Conservation (phyloP, 2,797 vertebrate species). For the Poeciliopsis presidionis region DNA sequence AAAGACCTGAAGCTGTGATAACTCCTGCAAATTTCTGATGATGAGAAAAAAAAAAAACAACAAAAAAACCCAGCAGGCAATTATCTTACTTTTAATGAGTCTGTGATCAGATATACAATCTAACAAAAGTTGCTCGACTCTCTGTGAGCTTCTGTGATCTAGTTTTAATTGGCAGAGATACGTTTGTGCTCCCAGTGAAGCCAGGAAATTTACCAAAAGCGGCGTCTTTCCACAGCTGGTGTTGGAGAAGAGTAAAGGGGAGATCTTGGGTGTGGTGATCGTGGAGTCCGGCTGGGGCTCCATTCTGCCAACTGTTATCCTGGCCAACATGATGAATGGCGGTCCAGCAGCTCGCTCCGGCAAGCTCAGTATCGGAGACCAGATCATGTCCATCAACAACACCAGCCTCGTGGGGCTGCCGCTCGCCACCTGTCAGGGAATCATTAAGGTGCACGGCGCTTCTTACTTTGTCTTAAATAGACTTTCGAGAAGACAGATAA, state of each 20-base stretch:
- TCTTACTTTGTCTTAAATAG: not conserved
- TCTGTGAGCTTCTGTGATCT: not conserved
- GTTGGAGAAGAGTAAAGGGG: constrained; percentile 96
- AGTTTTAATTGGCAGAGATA: not conserved
- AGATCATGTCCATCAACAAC: constrained; percentile 99
- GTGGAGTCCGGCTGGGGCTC: constrained; percentile 99
- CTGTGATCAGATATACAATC: not conserved
- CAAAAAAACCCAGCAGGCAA: not conserved
- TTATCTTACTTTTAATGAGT: not conserved
- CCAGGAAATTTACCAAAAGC: not conserved
- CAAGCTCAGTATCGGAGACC: constrained; percentile 98
- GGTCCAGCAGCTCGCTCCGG: constrained; percentile 95
- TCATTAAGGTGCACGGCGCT: constrained; percentile 92
- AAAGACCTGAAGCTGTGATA: not conserved
- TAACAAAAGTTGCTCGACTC: not conserved
- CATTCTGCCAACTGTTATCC: constrained; percentile 97
- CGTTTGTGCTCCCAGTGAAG: constrained; percentile 10
- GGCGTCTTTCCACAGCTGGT: constrained; percentile 84
- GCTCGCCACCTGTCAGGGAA: constrained; percentile 98
- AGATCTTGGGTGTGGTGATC: constrained; percentile 97
- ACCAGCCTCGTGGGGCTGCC: constrained; percentile 98
- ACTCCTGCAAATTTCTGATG: not conserved
- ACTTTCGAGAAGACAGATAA: not conserved
- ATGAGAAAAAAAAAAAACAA: not conserved
- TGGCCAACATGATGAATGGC: constrained; percentile 99